Evolutionary conservation across 1,140 invertebrate species (phyloP).

Genomic region (Drosophila ananassae): DNA sequence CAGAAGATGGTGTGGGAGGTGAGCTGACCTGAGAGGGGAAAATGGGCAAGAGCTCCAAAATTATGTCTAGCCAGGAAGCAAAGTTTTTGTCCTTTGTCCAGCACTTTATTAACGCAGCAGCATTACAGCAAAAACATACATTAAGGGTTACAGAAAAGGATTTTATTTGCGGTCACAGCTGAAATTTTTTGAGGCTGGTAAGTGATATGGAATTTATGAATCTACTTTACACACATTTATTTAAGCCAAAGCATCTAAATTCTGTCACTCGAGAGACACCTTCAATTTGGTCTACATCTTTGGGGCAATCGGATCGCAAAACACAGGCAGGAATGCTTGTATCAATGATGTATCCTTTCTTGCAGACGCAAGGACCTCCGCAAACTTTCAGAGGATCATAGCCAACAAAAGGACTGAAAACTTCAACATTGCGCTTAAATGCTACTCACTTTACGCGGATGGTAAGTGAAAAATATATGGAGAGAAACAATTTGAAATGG

Average conservation of each 20-base stretch:
- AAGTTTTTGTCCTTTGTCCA: conserved; percentile 76
- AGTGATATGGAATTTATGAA: conserved; percentile 6
- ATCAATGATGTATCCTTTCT: neutral
- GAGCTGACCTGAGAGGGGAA: conserved; percentile 10
- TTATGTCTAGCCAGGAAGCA: conserved; percentile 80
- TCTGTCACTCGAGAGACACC: neutral
- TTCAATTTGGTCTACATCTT: neutral
- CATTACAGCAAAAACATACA: conserved; percentile 12
- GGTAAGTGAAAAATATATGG: too few species aligned
- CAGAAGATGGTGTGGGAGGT: neutral
- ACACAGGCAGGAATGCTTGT: neutral
- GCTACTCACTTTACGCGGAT: too few species aligned
- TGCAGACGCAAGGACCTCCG: neutral
- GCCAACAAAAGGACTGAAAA: too few species aligned
- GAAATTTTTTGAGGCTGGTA: conserved; percentile 1
- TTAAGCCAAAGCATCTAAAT: neutral
- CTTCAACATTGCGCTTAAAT: too few species aligned
- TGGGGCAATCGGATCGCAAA: neutral
- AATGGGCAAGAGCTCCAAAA: conserved; percentile 60
- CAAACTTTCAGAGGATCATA: neutral
- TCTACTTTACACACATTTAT: neutral
- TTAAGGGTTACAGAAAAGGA: conserved; percentile 14
- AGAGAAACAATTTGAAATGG: too few species aligned
- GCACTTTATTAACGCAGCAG: conserved; percentile 49
- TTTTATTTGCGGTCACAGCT: conserved; percentile 13